phyloP scores from a whole-genome alignment of 2,113 vertebrate genomes.

The Lamprotornis superbus region DNA sequence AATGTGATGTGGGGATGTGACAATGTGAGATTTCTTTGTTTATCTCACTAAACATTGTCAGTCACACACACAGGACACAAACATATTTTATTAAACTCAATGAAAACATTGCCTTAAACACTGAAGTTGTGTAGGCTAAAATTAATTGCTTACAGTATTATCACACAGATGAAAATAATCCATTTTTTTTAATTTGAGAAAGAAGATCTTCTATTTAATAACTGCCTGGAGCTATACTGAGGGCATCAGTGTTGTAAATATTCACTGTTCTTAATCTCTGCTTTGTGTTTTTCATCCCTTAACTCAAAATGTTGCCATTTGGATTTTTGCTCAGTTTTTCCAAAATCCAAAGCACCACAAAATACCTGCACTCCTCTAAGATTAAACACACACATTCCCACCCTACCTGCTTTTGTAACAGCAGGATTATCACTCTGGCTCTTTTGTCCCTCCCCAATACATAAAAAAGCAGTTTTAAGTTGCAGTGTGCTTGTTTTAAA shows the following conservation, averaged over 20 bases:
- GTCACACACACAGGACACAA: background rate
- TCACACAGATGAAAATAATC: background rate
- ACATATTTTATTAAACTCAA: background rate
- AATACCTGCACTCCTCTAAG: background rate
- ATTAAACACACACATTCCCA: background rate
- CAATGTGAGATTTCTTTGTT: background rate
- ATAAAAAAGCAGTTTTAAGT: background rate
- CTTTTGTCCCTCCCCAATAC: background rate
- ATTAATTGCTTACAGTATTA: background rate
- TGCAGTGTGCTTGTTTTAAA: background rate
- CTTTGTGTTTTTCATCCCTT: background rate
- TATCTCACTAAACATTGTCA: background rate
- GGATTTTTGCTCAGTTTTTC: background rate
- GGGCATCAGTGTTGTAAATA: background rate
- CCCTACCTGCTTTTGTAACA: rapidly evolving
- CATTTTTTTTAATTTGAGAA: background rate
- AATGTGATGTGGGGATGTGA: background rate
- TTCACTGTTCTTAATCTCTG: background rate
- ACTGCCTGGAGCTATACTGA: background rate
- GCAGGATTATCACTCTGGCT: background rate
- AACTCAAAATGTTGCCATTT: background rate
- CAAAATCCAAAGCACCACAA: background rate
- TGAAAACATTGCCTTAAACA: background rate
- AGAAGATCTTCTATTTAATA: background rate
- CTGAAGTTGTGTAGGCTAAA: background rate